Base-by-base conservation (phyloP, 2,797 vertebrate species). In the Poeciliopsis gracilis region DNA sequence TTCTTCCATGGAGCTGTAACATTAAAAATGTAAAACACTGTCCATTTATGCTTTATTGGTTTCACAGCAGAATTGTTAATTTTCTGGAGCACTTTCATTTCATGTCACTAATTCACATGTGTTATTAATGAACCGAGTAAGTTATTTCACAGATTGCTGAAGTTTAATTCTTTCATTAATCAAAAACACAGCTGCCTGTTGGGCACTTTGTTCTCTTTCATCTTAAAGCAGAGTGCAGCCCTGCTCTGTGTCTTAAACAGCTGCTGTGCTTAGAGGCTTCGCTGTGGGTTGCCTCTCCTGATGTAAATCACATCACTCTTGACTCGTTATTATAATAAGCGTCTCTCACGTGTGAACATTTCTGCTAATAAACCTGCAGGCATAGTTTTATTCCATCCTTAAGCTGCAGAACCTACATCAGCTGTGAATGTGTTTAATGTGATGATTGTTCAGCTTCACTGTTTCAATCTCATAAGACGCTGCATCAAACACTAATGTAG, bases 101-200 rank as follows among this genome's bases (percentile, higher is more conserved):
- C 80, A 82, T 87, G 78, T 80, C 23, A 73, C 82, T 82, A 85
- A 84, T 82, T 88, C 84, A 55, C 72, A 80, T 84, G 80, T 84
- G 86, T 91, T 86, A 92, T 93, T 91, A 90, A 91, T 88, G 79
- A 87, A 72, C 77, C 33, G 78, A 72, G 86, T 82, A 87, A 81
- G 82, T 89, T 86, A 90, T 88, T 93, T 85, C 83, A 87, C 87
- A 91, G 87, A 92, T 91, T 88, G 88, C 73, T 76, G 80, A 77
- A 76, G 80, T 89, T 85, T 80, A 80, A 83, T 86, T 84, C 83
- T 61, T 78, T 85, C 90, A 87, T 91, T 92, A 90, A 91, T 90
- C 88, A 89, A 84, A 88, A 84, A 74, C 75, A 85, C 77, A 81
- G 79, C 85, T 81, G 82, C 82, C 84, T 81, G 73, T 87, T 82